phyloP scores from a whole-genome alignment of 2,113 vertebrate genomes.

The Ginglymostoma cirratum region DNA sequence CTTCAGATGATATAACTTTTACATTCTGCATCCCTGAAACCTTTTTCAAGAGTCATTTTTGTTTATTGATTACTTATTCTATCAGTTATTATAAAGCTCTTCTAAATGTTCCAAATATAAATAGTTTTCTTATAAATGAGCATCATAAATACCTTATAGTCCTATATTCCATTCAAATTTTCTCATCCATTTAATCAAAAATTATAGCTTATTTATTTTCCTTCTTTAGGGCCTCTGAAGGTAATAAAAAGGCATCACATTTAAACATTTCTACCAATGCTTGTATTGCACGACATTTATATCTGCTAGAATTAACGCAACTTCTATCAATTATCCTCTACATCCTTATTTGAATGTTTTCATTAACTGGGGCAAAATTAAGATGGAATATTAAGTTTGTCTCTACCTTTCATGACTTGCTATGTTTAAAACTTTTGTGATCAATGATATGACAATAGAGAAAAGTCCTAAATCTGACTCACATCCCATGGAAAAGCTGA shows the following conservation, averaged over 20 bases:
- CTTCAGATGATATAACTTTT: background rate
- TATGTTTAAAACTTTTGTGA: background rate
- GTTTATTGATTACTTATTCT: background rate
- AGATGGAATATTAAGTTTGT: background rate
- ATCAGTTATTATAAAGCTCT: constrained; percentile 11
- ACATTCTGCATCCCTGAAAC: background rate
- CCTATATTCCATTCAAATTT: background rate
- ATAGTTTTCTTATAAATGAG: background rate
- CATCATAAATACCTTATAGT: background rate
- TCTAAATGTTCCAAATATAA: background rate
- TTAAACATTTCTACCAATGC: background rate
- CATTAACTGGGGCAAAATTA: background rate
- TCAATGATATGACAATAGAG: background rate
- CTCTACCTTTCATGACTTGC: background rate
- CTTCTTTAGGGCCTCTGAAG: background rate
- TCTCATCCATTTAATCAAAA: background rate
- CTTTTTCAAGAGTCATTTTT: background rate
- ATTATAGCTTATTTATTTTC: background rate
- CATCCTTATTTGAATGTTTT: background rate
- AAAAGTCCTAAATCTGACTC: background rate
- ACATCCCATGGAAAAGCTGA: background rate
- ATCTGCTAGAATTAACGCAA: background rate
- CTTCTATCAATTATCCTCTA: background rate
- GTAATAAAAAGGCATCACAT: background rate
- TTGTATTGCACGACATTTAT: background rate